phyloP scores from a whole-genome alignment of 1,140 invertebrate genomes.

The Galendromus occidentalis region DNA sequence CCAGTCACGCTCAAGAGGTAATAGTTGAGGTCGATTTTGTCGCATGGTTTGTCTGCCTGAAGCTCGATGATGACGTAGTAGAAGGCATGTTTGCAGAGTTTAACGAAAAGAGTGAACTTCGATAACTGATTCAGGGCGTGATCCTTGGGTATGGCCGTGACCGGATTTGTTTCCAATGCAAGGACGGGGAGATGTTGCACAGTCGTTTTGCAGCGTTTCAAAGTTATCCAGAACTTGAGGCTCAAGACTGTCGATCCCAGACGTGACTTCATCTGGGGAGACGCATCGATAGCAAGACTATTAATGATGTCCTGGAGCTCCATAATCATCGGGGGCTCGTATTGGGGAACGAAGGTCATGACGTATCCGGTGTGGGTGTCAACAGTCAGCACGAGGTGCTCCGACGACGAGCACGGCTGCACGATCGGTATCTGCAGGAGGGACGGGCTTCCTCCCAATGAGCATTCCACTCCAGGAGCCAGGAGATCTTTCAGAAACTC shows the following conservation, averaged over 20 bases:
- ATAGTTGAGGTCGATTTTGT: background rate
- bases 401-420: slow-evolving; percentile 64
- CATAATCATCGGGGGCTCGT: slow-evolving; percentile 41
- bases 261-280: slow-evolving; percentile 44
- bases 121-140: slow-evolving; percentile 47
- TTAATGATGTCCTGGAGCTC: slow-evolving; percentile 64
- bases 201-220: slow-evolving; percentile 78
- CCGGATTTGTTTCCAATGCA: slow-evolving; percentile 55
- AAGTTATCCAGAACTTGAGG: slow-evolving; percentile 62
- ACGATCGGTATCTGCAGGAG: slow-evolving; percentile 71
- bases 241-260: slow-evolving; percentile 7
- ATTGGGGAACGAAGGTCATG: slow-evolving; percentile 69
- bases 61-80: slow-evolving; percentile 35
- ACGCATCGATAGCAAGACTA: slow-evolving; percentile 43
- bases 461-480: slow-evolving; percentile 48
- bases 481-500: slow-evolving; percentile 38
- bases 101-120: slow-evolving; percentile 57
- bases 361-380: slow-evolving; percentile 82
- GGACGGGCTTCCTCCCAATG: slow-evolving; percentile 53
- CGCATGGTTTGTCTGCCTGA: background rate
- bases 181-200: slow-evolving; percentile 74
- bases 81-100: slow-evolving; percentile 63
- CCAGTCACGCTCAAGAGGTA: slow-evolving; percentile 5
- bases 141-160: slow-evolving; percentile 38
- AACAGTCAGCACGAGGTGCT: slow-evolving; percentile 71